Evolutionary conservation across 1,140 invertebrate species (phyloP).

Genomic region (Monomorium pharaonis): DNA sequence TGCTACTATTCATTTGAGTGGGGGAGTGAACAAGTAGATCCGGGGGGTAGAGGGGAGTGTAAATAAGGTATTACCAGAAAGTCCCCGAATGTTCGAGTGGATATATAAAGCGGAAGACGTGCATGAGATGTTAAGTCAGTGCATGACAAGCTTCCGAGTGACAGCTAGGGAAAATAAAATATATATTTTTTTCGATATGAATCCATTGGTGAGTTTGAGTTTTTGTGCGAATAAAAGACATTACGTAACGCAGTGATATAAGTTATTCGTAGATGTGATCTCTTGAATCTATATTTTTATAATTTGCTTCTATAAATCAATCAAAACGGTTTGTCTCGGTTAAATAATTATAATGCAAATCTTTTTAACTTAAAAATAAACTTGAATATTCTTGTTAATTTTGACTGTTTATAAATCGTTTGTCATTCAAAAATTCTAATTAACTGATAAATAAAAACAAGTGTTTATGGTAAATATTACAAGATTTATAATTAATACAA

Average conservation of each 20-base stretch:
- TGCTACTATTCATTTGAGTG: conserved; percentile 21
- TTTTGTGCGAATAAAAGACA: conserved; percentile 26
- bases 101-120: conserved; percentile 73
- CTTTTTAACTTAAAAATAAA: not conserved
- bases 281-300: not conserved
- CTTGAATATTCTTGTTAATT: not conserved
- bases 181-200: conserved; percentile 48
- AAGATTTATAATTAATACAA: not conserved
- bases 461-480: not conserved
- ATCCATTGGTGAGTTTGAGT: conserved; percentile 62
- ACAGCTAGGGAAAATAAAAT: conserved; percentile 20
- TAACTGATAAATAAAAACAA: not conserved
- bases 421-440: not conserved
- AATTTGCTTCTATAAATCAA: not conserved
- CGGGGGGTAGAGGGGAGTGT: conserved; percentile 38
- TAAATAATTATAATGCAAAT: not conserved
- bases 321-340: not conserved
- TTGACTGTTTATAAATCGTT: not conserved
- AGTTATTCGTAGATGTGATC: not conserved
- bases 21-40: conserved; percentile 8
- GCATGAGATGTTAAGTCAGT: conserved; percentile 65
- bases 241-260: not conserved
- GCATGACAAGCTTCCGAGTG: conserved; percentile 54
- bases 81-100: conserved; percentile 66
- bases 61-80: conserved; percentile 69